These are phyloP conservation scores for Hydractinia echinata DNA, from an alignment of 30 jellyfish, hydroid and myxozoan genomes.

Conservation along the genomic window DNA sequence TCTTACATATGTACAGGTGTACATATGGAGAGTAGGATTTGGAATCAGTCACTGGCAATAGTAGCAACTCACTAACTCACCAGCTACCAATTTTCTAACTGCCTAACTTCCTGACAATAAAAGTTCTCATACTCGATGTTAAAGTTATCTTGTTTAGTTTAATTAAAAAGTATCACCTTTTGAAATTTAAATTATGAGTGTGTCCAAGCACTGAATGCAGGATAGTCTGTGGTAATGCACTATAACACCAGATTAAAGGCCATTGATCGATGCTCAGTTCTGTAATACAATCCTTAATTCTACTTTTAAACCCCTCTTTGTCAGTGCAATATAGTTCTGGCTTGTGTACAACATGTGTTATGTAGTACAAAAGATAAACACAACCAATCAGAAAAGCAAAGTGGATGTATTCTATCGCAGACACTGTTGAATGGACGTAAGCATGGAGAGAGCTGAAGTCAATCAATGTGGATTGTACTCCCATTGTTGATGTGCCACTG, in stretches of 20 bases:
- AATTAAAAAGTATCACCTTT: background rate
- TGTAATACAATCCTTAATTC: background rate
- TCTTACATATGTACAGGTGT: no score
- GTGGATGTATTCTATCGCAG: no score
- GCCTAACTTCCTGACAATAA: no score
- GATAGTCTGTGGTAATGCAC: conserved; percentile 4
- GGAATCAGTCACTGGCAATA: no score
- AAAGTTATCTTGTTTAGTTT: background rate
- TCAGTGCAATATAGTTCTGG: conserved; percentile 15
- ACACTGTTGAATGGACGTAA: no score
- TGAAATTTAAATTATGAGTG: background rate
- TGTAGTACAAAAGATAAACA: conserved; percentile 7
- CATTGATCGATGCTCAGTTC: conserved; percentile 9
- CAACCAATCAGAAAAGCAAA: background rate
- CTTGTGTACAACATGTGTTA: conserved; percentile 21
- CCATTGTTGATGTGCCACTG: no score
- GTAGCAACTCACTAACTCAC: no score
- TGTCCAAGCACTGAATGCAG: conserved; percentile 6
- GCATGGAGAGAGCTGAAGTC: no score
- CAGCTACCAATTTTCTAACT: no score
- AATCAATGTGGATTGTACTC: no score
- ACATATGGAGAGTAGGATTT: no score
- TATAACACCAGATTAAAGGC: conserved; percentile 24
- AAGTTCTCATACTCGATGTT: no score
- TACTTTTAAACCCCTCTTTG: background rate